Percentiles rank a stretch among this genome's conserved stretches.
phyloP scores from a whole-genome alignment of 2,888 invertebrate genomes.

The Epistrophe grossulariae region DNA sequence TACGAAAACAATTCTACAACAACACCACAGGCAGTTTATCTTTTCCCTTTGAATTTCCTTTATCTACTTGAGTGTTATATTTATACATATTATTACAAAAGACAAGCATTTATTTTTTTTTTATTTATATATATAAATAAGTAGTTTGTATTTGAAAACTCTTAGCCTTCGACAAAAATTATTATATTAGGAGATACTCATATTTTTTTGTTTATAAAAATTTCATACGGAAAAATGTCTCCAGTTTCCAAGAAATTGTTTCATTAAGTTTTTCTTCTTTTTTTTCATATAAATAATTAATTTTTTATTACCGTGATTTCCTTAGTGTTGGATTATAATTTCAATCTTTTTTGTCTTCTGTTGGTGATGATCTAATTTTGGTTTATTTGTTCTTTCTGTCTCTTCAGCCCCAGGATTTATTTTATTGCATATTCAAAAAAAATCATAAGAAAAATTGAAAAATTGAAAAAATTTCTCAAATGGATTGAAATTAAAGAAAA shows the following conservation, averaged over 20 bases:
- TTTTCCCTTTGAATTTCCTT: constrained; percentile 4
- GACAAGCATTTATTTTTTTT: constrained; percentile 4
- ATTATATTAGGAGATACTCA: not conserved
- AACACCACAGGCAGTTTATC: not conserved
- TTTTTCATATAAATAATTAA: not conserved
- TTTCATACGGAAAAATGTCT: constrained; percentile 27
- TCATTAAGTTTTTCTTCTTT: not conserved
- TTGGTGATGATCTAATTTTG: constrained; percentile 21
- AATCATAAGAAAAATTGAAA: too few species aligned
- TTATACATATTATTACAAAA: not conserved
- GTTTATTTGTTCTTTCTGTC: constrained; percentile 19
- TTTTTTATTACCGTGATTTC: constrained; percentile 25
- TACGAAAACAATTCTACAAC: constrained; percentile 2
- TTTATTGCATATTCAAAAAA: constrained; percentile 12
- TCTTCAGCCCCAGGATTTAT: constrained; percentile 5
- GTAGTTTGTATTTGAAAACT: not conserved
- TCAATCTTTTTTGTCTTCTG: not conserved
- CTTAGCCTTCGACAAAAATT: not conserved
- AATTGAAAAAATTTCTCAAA: constrained; percentile 7
- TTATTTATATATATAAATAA: not conserved
- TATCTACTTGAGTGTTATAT: not conserved
- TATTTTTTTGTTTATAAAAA: not conserved
- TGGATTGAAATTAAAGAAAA: constrained; percentile 12
- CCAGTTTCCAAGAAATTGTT: constrained; percentile 26
- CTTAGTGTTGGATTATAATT: constrained; percentile 12